These are phyloP conservation scores for Lycopodina hypogea DNA, from an alignment of 37 sponge, comb jelly and placozoan genomes.

Conservation along the genomic window DNA sequence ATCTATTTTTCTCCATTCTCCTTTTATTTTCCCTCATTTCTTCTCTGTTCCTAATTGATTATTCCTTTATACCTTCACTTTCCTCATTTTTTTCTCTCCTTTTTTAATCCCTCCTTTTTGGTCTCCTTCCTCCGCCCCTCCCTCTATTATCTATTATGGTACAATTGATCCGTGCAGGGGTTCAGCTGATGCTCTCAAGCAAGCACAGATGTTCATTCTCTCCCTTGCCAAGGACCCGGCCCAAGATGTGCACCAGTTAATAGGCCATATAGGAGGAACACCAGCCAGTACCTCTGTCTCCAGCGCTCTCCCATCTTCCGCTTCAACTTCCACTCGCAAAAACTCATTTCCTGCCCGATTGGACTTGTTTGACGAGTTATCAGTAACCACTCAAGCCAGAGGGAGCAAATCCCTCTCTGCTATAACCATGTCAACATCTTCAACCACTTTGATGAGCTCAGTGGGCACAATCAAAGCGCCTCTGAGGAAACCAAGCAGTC, in stretches of 20 bases:
- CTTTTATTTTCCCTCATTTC: too few relatives aligned
- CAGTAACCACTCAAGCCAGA: slow-evolving; percentile 10
- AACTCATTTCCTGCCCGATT: slow-evolving; percentile 4
- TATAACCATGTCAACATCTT: background rate
- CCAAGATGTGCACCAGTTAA: slow-evolving; percentile 29
- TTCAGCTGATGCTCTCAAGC: slow-evolving; percentile 65
- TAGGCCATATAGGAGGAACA: slow-evolving; percentile 1
- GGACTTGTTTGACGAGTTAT: slow-evolving; percentile 14
- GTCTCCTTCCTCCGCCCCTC: too few relatives aligned
- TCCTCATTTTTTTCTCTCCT: too few relatives aligned
- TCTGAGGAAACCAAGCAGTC: background rate
- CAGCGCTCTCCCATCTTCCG: background rate
- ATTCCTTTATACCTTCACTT: too few relatives aligned
- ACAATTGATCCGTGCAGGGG: slow-evolving; percentile 53
- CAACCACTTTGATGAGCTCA: background rate
- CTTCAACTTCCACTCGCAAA: background rate
- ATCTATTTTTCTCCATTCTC: too few relatives aligned
- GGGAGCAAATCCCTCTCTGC: background rate
- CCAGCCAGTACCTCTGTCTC: background rate
- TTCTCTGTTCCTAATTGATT: too few relatives aligned
- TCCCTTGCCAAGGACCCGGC: slow-evolving; percentile 41
- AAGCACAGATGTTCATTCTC: slow-evolving; percentile 51
- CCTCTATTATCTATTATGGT: too few relatives aligned
- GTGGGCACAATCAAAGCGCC: background rate
- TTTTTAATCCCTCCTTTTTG: too few relatives aligned